phyloP scores from a whole-genome alignment of 2,113 vertebrate genomes.

The Corythornis cristatus region DNA sequence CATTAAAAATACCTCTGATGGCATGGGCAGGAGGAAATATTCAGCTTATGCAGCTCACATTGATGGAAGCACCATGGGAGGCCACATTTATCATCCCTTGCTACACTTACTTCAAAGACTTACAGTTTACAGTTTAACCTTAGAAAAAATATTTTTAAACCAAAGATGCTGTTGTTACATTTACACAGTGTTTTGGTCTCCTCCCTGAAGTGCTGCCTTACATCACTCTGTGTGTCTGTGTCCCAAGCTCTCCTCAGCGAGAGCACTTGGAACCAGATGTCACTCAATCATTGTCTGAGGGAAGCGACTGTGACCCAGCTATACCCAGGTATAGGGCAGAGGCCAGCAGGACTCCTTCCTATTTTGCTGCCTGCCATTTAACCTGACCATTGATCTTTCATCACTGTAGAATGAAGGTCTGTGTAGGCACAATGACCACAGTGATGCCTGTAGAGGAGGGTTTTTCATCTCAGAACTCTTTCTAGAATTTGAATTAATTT shows the following conservation, averaged over 20 bases:
- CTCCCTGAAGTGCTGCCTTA: neutral
- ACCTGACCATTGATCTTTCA: neutral
- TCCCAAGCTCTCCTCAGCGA: neutral
- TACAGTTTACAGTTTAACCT: neutral
- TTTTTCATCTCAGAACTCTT: neutral
- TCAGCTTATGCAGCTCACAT: neutral
- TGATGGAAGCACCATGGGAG: neutral
- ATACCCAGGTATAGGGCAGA: neutral
- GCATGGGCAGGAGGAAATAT: neutral
- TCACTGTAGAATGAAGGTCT: neutral
- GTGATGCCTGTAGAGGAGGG: neutral
- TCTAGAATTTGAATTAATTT: neutral
- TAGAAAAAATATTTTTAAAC: neutral
- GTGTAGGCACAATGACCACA: neutral
- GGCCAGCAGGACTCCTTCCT: neutral
- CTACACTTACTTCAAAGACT: neutral
- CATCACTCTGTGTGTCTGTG: neutral
- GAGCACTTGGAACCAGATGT: constrained; percentile 1
- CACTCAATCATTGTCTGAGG: neutral
- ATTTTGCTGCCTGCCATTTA: neutral
- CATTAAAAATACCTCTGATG: neutral
- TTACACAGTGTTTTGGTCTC: neutral
- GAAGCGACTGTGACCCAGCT: neutral
- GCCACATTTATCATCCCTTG: neutral
- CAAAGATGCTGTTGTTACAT: neutral